Percentiles rank a stretch among this genome's conserved stretches.
Evolutionary conservation across 1,140 invertebrate species (phyloP).

Genomic region (Chionoecetes opilio): DNA sequence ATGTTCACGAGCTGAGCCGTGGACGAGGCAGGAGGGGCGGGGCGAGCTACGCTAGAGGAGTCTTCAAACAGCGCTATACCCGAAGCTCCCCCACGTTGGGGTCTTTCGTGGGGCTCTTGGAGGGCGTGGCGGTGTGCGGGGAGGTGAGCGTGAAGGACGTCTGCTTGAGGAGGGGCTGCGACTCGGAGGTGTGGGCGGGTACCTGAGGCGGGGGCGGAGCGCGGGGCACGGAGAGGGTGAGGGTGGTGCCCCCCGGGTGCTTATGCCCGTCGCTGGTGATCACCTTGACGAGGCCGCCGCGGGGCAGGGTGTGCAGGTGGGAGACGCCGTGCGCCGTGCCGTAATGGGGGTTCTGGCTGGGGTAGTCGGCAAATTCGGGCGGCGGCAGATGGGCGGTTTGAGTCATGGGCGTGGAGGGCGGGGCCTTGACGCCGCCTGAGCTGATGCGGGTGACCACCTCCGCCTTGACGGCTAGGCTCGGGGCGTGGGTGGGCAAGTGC

Average conservation of each 20-base stretch:
- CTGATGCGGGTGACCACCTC: slow-evolving; percentile 63
- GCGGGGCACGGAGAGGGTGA: slow-evolving; percentile 77
- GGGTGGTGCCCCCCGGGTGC: slow-evolving; percentile 85
- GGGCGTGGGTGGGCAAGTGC: slow-evolving; percentile 72
- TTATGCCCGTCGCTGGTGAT: slow-evolving; percentile 90
- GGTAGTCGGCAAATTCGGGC: slow-evolving; percentile 82
- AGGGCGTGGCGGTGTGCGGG: slow-evolving; percentile 77
- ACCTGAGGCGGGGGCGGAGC: slow-evolving; percentile 86
- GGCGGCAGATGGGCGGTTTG: slow-evolving; percentile 82
- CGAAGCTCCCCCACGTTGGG: slow-evolving; percentile 77
- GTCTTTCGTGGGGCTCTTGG: slow-evolving; percentile 81
- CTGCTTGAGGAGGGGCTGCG: slow-evolving; percentile 81
- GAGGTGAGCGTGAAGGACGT: slow-evolving; percentile 80
- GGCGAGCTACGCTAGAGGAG: background rate
- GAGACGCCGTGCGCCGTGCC: slow-evolving; percentile 75
- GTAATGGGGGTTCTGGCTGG: slow-evolving; percentile 75
- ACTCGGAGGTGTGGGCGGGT: slow-evolving; percentile 80
- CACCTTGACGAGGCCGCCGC: slow-evolving; percentile 88
- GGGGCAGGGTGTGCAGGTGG: slow-evolving; percentile 80
- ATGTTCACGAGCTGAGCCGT: slow-evolving; percentile 24
- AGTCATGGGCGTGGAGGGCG: slow-evolving; percentile 74
- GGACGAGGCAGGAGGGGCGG: slow-evolving; percentile 39
- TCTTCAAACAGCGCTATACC: slow-evolving; percentile 75
- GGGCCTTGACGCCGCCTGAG: slow-evolving; percentile 67
- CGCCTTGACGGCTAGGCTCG: slow-evolving; percentile 72